Conservation (phyloP, 1,140 invertebrate species). For the Drosophila bifasciata region DNA sequence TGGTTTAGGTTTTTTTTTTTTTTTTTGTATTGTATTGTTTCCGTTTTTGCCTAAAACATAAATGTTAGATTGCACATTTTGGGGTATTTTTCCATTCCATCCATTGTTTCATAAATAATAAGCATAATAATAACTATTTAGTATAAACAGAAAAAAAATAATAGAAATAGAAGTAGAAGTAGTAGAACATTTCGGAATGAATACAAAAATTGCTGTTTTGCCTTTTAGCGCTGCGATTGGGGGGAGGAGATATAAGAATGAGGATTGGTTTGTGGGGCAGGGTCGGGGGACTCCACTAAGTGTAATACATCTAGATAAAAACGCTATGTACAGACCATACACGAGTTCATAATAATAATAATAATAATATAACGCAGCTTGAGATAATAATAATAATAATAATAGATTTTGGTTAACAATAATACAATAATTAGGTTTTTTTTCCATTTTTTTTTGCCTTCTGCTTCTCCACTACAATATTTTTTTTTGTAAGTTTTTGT, state of each 20-base stretch:
- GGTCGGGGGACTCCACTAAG: constrained; percentile 52
- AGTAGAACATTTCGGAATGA: constrained; percentile 68
- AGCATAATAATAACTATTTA: constrained; percentile 74
- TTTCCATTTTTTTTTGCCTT: constrained; percentile 38
- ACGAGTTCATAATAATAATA: constrained; percentile 72
- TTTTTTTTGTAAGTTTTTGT: constrained; percentile 34
- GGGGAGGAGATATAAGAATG: constrained; percentile 3
- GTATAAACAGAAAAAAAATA: constrained; percentile 59
- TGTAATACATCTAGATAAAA: constrained; percentile 83
- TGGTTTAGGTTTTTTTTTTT: constrained; percentile 34
- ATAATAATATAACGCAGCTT: constrained; percentile 70
- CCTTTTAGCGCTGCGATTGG: constrained; percentile 66
- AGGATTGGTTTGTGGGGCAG: neutral
- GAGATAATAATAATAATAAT: constrained; percentile 75
- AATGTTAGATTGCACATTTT: constrained; percentile 76
- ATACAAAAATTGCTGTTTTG: constrained; percentile 69
- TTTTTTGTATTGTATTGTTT: constrained; percentile 18
- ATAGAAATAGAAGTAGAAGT: constrained; percentile 40
- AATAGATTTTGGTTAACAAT: constrained; percentile 82
- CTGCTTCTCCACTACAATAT: constrained; percentile 52
- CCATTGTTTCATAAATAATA: constrained; percentile 62
- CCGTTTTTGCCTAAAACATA: constrained; percentile 55
- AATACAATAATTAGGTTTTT: constrained; percentile 78
- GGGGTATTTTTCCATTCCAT: constrained; percentile 38
- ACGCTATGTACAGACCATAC: constrained; percentile 76